These are phyloP conservation scores for Saccostrea cuccullata DNA, from an alignment of 1,140 invertebrate genomes.

Conservation along the genomic window DNA sequence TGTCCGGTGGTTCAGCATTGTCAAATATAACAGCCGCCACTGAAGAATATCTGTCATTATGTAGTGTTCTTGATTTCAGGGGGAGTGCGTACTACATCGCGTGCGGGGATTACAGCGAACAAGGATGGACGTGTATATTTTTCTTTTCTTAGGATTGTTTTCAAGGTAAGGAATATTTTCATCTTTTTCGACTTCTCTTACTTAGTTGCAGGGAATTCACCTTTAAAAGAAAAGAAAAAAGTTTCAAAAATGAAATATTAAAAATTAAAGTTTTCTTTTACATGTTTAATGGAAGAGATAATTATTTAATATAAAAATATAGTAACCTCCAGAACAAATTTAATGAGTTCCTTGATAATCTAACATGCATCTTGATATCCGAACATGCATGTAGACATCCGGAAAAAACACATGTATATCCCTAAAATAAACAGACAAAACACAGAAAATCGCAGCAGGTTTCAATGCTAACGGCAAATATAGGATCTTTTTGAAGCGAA, in stretches of 20 bases:
- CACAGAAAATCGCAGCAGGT: conserved; percentile 20
- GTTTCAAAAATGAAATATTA: too few relatives aligned
- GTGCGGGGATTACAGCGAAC: not conserved
- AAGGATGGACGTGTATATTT: not conserved
- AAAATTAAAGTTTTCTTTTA: too few relatives aligned
- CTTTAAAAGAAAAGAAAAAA: too few relatives aligned
- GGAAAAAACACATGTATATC: not conserved
- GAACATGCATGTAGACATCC: not conserved
- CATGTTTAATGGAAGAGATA: too few relatives aligned
- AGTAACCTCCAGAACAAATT: not conserved
- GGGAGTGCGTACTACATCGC: not conserved
- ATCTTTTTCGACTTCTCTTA: not conserved
- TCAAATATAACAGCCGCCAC: not conserved
- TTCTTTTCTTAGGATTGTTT: conserved; percentile 26
- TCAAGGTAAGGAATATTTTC: conserved; percentile 1
- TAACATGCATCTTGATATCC: not conserved
- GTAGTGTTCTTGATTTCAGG: conserved; percentile 15
- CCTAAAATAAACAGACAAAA: not conserved
- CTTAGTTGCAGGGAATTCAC: too few relatives aligned
- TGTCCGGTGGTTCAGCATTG: not conserved
- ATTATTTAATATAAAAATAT: too few relatives aligned
- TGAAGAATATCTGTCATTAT: not conserved
- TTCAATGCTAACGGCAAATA: not conserved
- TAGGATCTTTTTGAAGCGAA: not conserved
- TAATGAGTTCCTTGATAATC: not conserved